These are phyloP conservation scores for Autographa pulchrina DNA, from an alignment of 2,888 invertebrate genomes.

Conservation along the genomic window DNA sequence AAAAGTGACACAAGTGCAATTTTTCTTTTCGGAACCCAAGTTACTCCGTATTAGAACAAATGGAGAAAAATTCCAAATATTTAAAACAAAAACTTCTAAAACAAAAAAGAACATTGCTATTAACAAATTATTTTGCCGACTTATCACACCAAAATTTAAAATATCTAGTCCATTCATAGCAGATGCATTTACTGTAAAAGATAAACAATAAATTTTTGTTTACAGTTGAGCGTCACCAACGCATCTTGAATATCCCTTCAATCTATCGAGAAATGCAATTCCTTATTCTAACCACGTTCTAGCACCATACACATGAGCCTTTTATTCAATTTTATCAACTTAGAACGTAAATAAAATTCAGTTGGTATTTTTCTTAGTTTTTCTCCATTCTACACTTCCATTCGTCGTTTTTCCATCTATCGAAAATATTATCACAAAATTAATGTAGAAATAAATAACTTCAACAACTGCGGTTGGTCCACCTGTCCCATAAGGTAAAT, in stretches of 20 bases:
- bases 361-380: neutral
- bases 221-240: neutral
- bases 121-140: too few species aligned
- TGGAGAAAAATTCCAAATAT: too few species aligned
- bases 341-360: neutral
- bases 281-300: slow-evolving; percentile 23
- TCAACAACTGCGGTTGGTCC: neutral
- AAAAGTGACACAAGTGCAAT: too few species aligned
- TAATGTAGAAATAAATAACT: neutral
- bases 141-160: too few species aligned
- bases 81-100: too few species aligned
- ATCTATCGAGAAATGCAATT: neutral
- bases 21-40: too few species aligned
- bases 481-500: slow-evolving; percentile 28
- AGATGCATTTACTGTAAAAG: too few species aligned
- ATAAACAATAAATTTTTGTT: neutral
- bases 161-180: too few species aligned
- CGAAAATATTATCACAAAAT: too few species aligned
- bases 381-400: neutral
- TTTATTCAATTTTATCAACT: slow-evolving; percentile 14
- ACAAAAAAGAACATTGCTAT: too few species aligned
- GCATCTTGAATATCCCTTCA: neutral
- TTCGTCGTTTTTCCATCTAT: neutral
- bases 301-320: slow-evolving; percentile 3
- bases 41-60: too few species aligned